Conservation (phyloP, 2,113 vertebrate species). For the Channa argus region DNA sequence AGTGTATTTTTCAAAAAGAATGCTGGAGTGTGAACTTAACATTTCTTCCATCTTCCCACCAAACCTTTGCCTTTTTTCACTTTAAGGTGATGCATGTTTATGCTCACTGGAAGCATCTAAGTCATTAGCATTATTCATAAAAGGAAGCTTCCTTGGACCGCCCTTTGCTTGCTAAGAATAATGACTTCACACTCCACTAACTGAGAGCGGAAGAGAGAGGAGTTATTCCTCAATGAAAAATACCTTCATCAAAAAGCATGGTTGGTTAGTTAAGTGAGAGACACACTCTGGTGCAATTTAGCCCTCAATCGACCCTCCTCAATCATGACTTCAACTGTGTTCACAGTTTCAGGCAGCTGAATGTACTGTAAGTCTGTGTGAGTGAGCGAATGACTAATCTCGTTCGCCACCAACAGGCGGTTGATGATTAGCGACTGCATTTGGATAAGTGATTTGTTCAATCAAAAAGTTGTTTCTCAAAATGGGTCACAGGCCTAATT, state of each 20-base stretch:
- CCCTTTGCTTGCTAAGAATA: slow-evolving; percentile 62
- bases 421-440: slow-evolving; percentile 33
- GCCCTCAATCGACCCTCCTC: slow-evolving; percentile 33
- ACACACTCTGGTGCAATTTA: slow-evolving; percentile 39
- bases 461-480: slow-evolving; percentile 33
- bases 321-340: slow-evolving; percentile 43
- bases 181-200: slow-evolving; percentile 54
- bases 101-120: slow-evolving; percentile 61
- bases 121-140: slow-evolving; percentile 79
- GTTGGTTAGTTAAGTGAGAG: slow-evolving; percentile 52
- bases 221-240: slow-evolving; percentile 48
- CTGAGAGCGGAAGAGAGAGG: slow-evolving; percentile 20
- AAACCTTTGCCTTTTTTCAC: slow-evolving; percentile 49
- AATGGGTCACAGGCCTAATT: slow-evolving; percentile 45
- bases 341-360: slow-evolving; percentile 16
- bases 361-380: slow-evolving; percentile 1
- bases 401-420: slow-evolving; percentile 19
- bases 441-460: slow-evolving; percentile 15
- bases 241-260: slow-evolving; percentile 31
- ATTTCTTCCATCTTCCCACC: slow-evolving; percentile 3
- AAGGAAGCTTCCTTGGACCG: slow-evolving; percentile 25
- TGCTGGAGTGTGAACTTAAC: slow-evolving; percentile 44
- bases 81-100: slow-evolving; percentile 70
- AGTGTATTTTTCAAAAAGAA: slow-evolving; percentile 14
- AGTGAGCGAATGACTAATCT: slow-evolving; percentile 54